Evolutionary conservation across 1,140 invertebrate genomes (phyloP), one percentile per base, ranked within the genome.

Genomic region (Dendrolimus kikuchii): DNA sequence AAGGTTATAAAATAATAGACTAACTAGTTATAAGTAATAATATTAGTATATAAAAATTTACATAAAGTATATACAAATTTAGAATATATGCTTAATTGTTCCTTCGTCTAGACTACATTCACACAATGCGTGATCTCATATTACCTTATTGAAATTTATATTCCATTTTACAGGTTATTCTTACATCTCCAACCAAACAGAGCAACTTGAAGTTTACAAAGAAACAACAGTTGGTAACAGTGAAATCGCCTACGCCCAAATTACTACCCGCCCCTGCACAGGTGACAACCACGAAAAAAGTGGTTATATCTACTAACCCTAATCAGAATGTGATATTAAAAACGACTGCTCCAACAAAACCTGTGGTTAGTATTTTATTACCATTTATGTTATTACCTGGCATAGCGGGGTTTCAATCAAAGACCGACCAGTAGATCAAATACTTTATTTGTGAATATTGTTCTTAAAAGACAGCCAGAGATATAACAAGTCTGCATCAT

Each of bases 191-290:
- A 7, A 70, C 67, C 0, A 81, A 83, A 41, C 73, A 77, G 51
- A 66, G 65, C 5, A 49, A 23, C 23, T 23, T 72, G 39, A 73
- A 68, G 46, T 51, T 75, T 38, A 51, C 62, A 0, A 75, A 74
- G 49, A 81, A 78, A 43, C 74, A 79, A 45, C 81, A 85, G 55
- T 72, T 81, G 37, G 77, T 85, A 53, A 77, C 77, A 38, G 65
- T 87, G 9, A 82, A 90, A 41, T 91, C 91, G 68, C 90, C 90
- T n/a, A 90, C 91, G 4, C 89, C 92, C 10, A 93, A 93, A 82
- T 91, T 94, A 62, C 83, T 93, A 46, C 92, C 93, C 43, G 92
- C 93, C 38, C 91, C 92, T 54, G 66, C 87, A 71, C 73, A 60
- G 86, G 79, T 69, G 49, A 81, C 87, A 50, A 71, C 76, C 57